Evolutionary conservation across 2,888 invertebrate genomes (phyloP), one percentile per base, ranked within the genome.

Genomic region (Lissocephala sabroskyi): DNA sequence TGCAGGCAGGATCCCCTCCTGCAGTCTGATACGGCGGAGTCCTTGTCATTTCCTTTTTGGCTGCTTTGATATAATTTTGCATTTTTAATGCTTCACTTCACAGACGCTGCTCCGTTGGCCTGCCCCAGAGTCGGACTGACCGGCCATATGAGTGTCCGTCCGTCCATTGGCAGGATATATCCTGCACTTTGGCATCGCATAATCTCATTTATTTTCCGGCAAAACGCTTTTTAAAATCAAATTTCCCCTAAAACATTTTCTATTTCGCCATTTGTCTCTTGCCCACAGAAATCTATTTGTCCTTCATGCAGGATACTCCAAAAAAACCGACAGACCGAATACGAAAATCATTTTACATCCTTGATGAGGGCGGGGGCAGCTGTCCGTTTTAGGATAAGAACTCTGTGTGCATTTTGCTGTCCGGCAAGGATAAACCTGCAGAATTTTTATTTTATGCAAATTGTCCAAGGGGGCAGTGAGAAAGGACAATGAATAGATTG

Each of bases 181-280:
- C 32, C 36, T 55, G 71, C 66, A 79, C 75, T 73, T 76, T 70
- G 68, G 70, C 70, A 65, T 60, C 74, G 59, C 68, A 77, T 81
- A 80, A 81, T 81, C 73, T 67, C 66, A 80, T 80, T 80, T 81
- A 75, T 71, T 81, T 80, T 67, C 75, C 63, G 67, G 79, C 61
- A 77, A 81, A 80, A 80, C 79, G 80, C 79, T 81, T 80, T 80
- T 66, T 56, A 65, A 79, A 80, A 80, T 80, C 81, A 75, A 79
- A 81, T 80, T 81, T 77, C 68, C 77, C 65, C 74, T 73, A 75
- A 79, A 78, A 76, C 65, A 73, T 71, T 71, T 70, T 65, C 65
- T 75, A 67, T 74, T 71, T 71, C n/a, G 66, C 50, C 52, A 68
- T 63, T 57, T 57, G 23, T 23, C 23, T 41, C 56, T 45, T 56